Evolutionary conservation across 2,113 vertebrate genomes (phyloP), one percentile per base, ranked within the genome.

Genomic region (Aramus guarauna): DNA sequence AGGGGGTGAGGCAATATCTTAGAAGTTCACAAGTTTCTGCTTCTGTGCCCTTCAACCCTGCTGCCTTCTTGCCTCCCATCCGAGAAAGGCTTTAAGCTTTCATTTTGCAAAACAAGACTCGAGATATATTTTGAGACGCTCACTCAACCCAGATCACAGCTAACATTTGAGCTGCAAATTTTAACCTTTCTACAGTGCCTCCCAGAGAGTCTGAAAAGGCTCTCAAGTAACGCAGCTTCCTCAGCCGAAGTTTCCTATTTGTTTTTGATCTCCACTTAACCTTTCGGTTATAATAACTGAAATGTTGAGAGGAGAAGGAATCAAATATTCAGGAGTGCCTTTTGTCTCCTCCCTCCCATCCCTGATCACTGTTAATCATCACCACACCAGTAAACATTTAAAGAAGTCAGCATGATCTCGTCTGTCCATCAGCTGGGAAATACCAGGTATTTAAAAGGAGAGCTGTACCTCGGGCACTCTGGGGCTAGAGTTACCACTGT

Each of bases 321-420:
- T 68, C 19, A 56, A 95, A 87, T 43, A 48, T 66, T 89, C 67
- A 74, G 47, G 45, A 91, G 18, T 3, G 19, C 34, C 26, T 93
- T 79, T 24, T 62, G 32, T 72, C 48, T 62, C 27, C 13, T 82
- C 79, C 48, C 41, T 88, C 30, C 27, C 2, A 0, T 34, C 1
- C 1, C 32, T 12, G 30, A 52, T 43, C 19, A 2, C 45, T 2
- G 24, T 12, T 64, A 71, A 75, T 68, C 63, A 55, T 17, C 47
- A 23, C 43, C 30, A 30, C 1, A 3, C 17, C 22, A 15, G 60
- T 3, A 55, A 82, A 55, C 43, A 32, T 22, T 41, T 37, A 12
- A 72, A 59, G 66, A 52, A 72, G 59, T 9, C 0, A 3, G 60
- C 13, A 21, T 3, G 32, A 11, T n/a, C 37, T 90, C 4, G 0